Evolutionary conservation across 2,888 invertebrate genomes (phyloP), one percentile per base, ranked within the genome.

Genomic region (Orthosia gracilis): DNA sequence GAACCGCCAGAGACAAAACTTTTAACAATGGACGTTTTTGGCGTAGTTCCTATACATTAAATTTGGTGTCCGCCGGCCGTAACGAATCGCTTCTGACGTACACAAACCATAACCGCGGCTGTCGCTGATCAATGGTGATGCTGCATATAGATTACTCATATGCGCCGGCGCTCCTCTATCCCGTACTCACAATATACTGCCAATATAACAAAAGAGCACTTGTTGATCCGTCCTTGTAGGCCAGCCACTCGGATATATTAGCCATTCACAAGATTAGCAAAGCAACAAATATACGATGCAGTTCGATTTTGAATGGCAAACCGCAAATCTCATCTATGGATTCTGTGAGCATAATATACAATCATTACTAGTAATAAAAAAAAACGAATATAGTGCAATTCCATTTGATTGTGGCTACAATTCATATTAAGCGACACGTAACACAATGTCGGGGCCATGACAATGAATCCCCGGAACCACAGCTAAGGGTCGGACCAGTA

Each of bases 31-130:
- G 89, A 80, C 80, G 75, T 79, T 91, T 91, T 91, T 87, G 89
- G 91, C 93, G 92, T 94, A 92, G 90, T 93, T 95, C 94, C 95
- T 92, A 91, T 94, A 91, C 89, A 91, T 90, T 80, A 89, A 90
- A 92, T 91, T 87, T 89, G 78, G 78, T 87, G 87, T 85, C 85
- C 88, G 88, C 83, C 76, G 84, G 85, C 91, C 92, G 92, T 92
- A 90, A 92, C 94, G 87, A 92, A 94, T 92, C 76, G 76, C 75
- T 85, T 87, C 76, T 87, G 85, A 83, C 87, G 85, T 83, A 80
- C 62, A 72, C 65, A 78, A 75, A 86, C 84, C 80, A 80, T 85
- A 85, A 83, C 80, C 74, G 80, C 81, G 76, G 67, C 67, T 73
- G 64, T 87, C 78, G 82, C 81, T 82, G 83, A 84, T 84, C 80